Evolutionary conservation across 1,140 invertebrate species (phyloP).

Genomic region (Apolygus lucorum): DNA sequence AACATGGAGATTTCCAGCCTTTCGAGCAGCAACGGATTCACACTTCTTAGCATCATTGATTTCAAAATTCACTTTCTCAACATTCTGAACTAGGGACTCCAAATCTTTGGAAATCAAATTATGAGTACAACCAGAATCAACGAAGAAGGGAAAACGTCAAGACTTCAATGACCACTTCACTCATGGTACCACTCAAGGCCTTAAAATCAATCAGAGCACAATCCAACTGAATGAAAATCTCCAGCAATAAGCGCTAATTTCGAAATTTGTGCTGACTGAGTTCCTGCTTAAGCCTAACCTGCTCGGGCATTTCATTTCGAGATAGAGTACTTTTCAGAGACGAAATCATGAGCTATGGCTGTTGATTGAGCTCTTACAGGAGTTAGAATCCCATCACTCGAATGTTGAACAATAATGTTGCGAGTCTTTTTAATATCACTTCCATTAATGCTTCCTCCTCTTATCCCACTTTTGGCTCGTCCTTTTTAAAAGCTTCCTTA

Average conservation of each 20-base stretch:
- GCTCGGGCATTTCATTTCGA: neutral
- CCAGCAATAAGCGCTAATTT: neutral
- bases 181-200: too few species aligned
- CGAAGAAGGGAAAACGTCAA: neutral
- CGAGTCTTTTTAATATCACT: neutral
- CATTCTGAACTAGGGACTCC: neutral
- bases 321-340: neutral
- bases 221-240: neutral
- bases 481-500: neutral
- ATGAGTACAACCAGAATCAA: neutral
- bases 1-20: neutral
- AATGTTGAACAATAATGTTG: neutral
- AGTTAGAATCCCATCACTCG: neutral
- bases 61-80: neutral
- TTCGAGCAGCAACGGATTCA: neutral
- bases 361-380: neutral
- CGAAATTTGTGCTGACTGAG: neutral
- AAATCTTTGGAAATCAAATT: neutral
- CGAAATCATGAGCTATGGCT: neutral
- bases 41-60: neutral
- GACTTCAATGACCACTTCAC: neutral
- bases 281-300: neutral
- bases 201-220: neutral
- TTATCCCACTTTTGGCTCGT: neutral
- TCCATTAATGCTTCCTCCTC: neutral